A percentile compares a stretch with the other conserved stretches of the same genome.
Evolutionary conservation across 1,140 invertebrate genomes (phyloP).

Genomic region (Pseudomyrmex flavicornis): DNA sequence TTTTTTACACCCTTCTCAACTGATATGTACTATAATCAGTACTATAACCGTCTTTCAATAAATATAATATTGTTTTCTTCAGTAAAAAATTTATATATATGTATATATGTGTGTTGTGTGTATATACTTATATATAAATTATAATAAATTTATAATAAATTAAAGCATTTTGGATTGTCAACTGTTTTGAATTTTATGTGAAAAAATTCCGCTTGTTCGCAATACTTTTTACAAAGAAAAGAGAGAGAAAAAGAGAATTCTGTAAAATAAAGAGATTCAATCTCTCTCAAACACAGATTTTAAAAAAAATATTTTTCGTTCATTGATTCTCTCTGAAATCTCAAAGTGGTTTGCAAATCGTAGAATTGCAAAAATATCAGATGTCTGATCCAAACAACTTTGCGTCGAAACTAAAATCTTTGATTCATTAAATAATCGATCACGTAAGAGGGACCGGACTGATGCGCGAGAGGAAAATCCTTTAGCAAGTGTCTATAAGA

Average conservation of each 20-base stretch:
- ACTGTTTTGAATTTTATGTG: no score
- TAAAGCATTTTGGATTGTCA: no score
- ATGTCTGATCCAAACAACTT: background rate
- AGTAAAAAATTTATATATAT: conserved; percentile 8
- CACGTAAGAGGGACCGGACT: conserved; percentile 1
- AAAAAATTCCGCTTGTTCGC: no score
- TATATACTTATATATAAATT: no score
- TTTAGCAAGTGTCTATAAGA: conserved; percentile 44
- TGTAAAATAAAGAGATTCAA: background rate
- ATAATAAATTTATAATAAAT: no score
- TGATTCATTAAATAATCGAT: background rate
- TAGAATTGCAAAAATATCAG: conserved; percentile 12
- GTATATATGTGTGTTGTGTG: no score
- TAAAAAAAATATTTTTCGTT: background rate
- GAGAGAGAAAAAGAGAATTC: background rate
- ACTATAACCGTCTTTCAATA: conserved; percentile 44
- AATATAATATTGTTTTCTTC: background rate
- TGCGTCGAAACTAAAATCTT: conserved; percentile 25
- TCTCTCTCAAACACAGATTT: background rate
- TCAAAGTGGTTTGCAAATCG: conserved; percentile 14
- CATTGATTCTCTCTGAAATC: conserved; percentile 5
- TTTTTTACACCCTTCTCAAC: conserved; percentile 29
- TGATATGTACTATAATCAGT: background rate
- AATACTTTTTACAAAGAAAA: no score
- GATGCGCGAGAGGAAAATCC: conserved; percentile 40